Conservation (phyloP, 2,797 vertebrate genomes). For the Tachyglossus aculeatus region DNA sequence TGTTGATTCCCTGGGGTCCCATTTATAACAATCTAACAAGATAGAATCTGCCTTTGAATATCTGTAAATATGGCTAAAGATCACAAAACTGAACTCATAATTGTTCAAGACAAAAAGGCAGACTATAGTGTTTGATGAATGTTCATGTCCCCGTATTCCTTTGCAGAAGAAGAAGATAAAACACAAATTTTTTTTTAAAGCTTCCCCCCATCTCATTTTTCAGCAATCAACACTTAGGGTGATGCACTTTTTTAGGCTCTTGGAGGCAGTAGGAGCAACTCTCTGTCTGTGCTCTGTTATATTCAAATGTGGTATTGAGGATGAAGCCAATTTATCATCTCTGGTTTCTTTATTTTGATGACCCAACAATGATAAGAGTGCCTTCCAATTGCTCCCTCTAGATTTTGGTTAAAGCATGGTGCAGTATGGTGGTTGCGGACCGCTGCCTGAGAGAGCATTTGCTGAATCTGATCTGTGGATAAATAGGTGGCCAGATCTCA, state of each 20-base stretch:
- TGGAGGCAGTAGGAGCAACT: neutral
- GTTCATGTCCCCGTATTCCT: constrained; percentile 61
- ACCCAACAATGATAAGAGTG: neutral
- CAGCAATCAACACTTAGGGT: neutral
- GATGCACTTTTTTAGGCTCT: neutral
- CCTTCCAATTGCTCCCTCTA: neutral
- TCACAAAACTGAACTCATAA: constrained; percentile 74
- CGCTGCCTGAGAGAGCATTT: neutral
- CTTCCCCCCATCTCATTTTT: neutral
- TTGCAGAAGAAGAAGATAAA: constrained; percentile 56
- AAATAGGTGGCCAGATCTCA: neutral
- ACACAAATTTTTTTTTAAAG: neutral
- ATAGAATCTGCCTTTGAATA: constrained; percentile 80
- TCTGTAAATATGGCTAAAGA: constrained; percentile 81
- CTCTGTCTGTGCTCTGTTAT: neutral
- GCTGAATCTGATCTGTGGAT: fast-evolving
- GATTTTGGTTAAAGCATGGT: neutral
- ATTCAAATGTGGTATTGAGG: neutral
- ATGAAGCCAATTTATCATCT: neutral
- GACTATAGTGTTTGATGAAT: constrained; percentile 74
- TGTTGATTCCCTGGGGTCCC: constrained; percentile 70
- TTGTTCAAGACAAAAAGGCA: constrained; percentile 73
- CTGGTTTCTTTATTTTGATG: constrained; percentile 3
- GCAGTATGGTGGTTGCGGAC: neutral
- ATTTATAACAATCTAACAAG: constrained; percentile 81